Evolutionary conservation across 2,797 vertebrate species (phyloP), one percentile per base, ranked within the genome.

Genomic region (Simalia tracyae): DNA sequence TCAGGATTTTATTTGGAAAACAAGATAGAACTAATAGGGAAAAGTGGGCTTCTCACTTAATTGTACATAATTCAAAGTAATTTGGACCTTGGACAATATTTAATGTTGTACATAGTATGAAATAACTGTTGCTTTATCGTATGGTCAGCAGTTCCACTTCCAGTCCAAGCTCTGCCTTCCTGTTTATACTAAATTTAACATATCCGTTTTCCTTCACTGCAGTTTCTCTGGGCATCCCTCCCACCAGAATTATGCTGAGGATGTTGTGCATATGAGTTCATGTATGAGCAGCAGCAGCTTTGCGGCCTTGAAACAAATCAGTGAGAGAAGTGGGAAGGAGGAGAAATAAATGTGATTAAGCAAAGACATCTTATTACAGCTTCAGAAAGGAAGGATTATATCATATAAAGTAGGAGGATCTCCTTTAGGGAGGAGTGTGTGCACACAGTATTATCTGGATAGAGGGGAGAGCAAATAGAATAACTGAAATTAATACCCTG

Each of bases 401-500:
- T 93, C 87, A 93, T 95, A 94, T 85, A 92, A 95, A 95, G 94
- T 93, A 95, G 92, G 91, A 94, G 93, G 94, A 96, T 95, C 95
- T 96, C 90, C 81, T 95, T 96, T 92, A 93, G 93, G 94, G 95
- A 95, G 68, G 85, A 86, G 50, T 66, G 89, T 93, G 94, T 94
- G 85, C 90, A 92, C 11, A 88, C 92, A 92, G 88, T 95, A 93
- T 97, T 97, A 97, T 97, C 95, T 94, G 96, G 95, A 96, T 96
- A 96, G 95, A 96, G 92, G 76, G 89, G 95, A 97, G 93, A 96
- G 95, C 94, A 97, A 97, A 96, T 96, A 97, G 96, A 97, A 96
- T 97, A 97, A 97, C 96, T 97, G 96, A 97, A 97, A 97, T 97
- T 97, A 97, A 97, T 97, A 94, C 95, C 96, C 95, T 93, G 93